Evolutionary conservation across 2,888 invertebrate genomes (phyloP).

Genomic region (Pecten maximus): DNA sequence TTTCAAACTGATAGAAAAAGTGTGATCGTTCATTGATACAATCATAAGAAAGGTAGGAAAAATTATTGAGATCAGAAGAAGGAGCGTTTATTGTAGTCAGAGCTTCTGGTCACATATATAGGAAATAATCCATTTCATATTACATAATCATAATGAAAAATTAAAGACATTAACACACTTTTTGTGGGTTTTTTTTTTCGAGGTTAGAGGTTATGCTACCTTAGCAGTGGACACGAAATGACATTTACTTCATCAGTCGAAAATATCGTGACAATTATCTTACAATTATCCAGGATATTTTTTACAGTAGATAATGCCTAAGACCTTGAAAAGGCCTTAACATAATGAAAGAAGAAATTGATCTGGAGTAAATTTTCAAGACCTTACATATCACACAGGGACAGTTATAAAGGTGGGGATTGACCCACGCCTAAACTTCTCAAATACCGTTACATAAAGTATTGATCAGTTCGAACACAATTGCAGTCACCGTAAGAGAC

Average conservation of each 20-base stretch:
- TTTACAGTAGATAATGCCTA: too few species aligned
- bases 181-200: neutral
- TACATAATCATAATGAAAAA: neutral
- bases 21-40: neutral
- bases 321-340: too few species aligned
- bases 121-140: neutral
- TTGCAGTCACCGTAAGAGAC: neutral
- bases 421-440: neutral
- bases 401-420: neutral
- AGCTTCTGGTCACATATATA: neutral
- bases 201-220: neutral
- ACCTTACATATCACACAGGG: neutral
- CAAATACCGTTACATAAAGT: neutral
- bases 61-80: neutral
- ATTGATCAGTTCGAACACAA: slow-evolving; percentile 25
- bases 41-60: neutral
- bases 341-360: neutral
- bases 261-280: neutral
- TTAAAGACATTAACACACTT: neutral
- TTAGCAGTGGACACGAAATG: too few species aligned
- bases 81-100: neutral
- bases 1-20: neutral
- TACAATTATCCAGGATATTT: too few species aligned
- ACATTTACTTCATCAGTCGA: too few species aligned
- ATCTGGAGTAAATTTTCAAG: neutral